Evolutionary conservation across 2,797 vertebrate genomes (phyloP).

Genomic region (Rhinatrema bivittatum): DNA sequence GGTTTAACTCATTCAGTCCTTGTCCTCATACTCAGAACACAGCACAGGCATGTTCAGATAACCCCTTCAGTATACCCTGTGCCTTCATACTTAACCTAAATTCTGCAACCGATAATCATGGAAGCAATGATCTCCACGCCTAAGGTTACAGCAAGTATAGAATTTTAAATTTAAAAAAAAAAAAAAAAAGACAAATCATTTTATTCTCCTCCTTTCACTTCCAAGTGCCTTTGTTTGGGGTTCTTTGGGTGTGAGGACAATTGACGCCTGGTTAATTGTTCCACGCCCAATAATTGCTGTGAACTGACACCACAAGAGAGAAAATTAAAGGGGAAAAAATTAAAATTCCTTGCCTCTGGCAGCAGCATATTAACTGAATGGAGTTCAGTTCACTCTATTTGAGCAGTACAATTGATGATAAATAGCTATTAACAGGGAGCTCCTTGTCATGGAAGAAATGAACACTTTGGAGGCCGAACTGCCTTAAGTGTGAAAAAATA

Average conservation of each 20-base stretch:
- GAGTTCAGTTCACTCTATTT: slow-evolving; percentile 22
- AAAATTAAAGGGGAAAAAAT: slow-evolving; percentile 10
- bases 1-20: too few species aligned
- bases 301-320: slow-evolving; percentile 30
- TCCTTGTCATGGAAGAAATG: slow-evolving; percentile 27
- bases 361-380: slow-evolving; percentile 7
- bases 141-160: too few species aligned
- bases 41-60: too few species aligned
- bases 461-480: slow-evolving; percentile 21
- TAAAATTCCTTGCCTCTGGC: slow-evolving; percentile 14
- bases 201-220: too few species aligned
- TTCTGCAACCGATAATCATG: too few species aligned
- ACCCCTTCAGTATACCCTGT: too few species aligned
- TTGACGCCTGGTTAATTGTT: slow-evolving; percentile 35
- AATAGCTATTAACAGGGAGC: slow-evolving; percentile 30
- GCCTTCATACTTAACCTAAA: too few species aligned
- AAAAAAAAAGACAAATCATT: too few species aligned
- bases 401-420: slow-evolving; percentile 20
- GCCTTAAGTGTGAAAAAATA: slow-evolving; percentile 31
- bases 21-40: too few species aligned
- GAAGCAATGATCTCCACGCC: too few species aligned
- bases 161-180: too few species aligned
- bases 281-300: slow-evolving; percentile 27
- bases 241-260: slow-evolving; percentile 8
- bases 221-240: too few species aligned